Conservation (phyloP, 2,888 invertebrate species). For the Drosophila incognita region DNA sequence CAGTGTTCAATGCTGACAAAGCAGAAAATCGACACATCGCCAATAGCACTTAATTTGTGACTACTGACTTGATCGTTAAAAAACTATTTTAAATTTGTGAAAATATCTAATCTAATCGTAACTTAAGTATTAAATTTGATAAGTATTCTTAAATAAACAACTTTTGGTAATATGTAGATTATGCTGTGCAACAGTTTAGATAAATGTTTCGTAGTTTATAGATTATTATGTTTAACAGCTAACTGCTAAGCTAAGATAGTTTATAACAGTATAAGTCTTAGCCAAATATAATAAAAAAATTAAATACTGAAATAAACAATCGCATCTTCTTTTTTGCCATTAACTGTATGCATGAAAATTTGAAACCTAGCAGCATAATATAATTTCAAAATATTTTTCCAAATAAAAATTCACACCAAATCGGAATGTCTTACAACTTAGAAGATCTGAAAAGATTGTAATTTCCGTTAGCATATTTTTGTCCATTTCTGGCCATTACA, state of each 20-base stretch:
- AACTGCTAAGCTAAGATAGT: background rate
- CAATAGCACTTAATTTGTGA: background rate
- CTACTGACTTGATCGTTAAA: background rate
- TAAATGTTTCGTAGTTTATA: too few species aligned
- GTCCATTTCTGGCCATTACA: background rate
- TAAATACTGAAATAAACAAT: background rate
- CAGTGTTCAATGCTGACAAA: background rate
- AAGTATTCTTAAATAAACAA: background rate
- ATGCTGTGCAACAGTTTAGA: background rate
- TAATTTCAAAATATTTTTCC: too few species aligned
- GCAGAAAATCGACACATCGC: background rate
- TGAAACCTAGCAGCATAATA: too few species aligned
- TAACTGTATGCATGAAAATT: too few species aligned
- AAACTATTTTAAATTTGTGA: background rate
- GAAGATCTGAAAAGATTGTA: background rate
- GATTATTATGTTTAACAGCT: background rate
- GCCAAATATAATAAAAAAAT: background rate
- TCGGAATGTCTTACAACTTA: background rate
- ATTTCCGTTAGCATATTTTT: background rate
- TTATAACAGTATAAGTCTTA: background rate
- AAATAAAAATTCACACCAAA: background rate
- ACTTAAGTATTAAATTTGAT: background rate
- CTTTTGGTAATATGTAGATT: background rate
- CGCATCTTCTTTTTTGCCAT: background rate
- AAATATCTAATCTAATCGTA: background rate